Conservation (phyloP, 1,140 invertebrate genomes). For the Pachyrhynchus sulphureomaculatus region DNA sequence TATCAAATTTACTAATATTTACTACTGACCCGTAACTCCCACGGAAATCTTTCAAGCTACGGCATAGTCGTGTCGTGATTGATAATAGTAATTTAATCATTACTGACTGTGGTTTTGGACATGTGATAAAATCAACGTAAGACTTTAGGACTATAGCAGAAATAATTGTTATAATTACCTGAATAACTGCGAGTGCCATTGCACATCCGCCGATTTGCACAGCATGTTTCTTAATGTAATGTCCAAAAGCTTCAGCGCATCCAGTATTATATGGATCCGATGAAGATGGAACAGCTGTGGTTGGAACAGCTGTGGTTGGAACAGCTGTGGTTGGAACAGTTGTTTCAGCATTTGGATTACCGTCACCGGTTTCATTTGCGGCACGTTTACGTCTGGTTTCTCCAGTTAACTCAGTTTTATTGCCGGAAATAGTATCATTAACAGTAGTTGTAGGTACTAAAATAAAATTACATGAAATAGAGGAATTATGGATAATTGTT, state of each 20-base stretch:
- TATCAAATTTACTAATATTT: too few relatives aligned
- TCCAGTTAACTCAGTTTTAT: neutral
- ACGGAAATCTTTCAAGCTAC: too few relatives aligned
- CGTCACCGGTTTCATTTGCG: neutral
- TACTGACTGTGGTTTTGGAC: too few relatives aligned
- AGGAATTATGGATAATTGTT: too few relatives aligned
- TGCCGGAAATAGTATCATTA: neutral
- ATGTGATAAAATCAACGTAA: too few relatives aligned
- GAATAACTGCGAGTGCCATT: constrained; percentile 35
- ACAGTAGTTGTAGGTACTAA: neutral
- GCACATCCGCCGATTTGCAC: constrained; percentile 38
- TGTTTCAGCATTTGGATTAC: neutral
- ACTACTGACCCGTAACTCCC: too few relatives aligned
- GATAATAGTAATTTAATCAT: too few relatives aligned
- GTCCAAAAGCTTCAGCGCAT: constrained; percentile 32
- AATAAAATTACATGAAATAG: too few relatives aligned
- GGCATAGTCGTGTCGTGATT: too few relatives aligned
- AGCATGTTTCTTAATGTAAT: constrained; percentile 36
- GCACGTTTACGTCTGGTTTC: neutral
- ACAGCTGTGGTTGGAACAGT: neutral
- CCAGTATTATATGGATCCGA: constrained; percentile 27
- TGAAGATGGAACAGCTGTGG: neutral
- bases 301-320: neutral
- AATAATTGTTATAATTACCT: too few relatives aligned
- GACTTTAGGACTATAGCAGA: too few relatives aligned